Evolutionary conservation across 2,797 vertebrate species (phyloP).

Genomic region (Ptychadena robeensis): DNA sequence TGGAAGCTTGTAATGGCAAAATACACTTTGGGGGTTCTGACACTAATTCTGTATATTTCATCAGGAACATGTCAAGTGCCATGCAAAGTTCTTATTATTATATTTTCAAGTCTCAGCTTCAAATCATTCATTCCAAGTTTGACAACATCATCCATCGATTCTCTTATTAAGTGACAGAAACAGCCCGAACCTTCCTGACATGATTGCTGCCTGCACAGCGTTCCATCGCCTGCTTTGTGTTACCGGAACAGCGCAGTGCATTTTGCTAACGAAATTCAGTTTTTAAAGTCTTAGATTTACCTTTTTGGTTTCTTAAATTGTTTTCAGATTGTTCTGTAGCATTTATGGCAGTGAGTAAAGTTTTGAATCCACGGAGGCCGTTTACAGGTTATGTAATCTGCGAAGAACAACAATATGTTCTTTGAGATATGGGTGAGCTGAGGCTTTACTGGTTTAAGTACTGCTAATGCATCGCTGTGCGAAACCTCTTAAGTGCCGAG

Average conservation of each 20-base stretch:
- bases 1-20: too few relatives aligned
- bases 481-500: slow-evolving; percentile 31
- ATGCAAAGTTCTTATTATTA: too few relatives aligned
- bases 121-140: too few relatives aligned
- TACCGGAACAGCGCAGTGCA: not conserved
- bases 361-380: slow-evolving; percentile 19
- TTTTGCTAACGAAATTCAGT: not conserved
- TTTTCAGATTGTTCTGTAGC: slow-evolving; percentile 29
- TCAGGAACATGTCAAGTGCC: too few relatives aligned
- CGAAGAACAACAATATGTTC: slow-evolving; percentile 54
- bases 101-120: too few relatives aligned
- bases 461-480: slow-evolving; percentile 35
- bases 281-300: slow-evolving; percentile 12
- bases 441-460: slow-evolving; percentile 40
- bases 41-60: too few relatives aligned
- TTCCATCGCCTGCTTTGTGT: not conserved
- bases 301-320: slow-evolving; percentile 11
- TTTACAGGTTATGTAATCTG: slow-evolving; percentile 43
- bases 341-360: slow-evolving; percentile 34
- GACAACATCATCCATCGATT: too few relatives aligned
- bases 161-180: not conserved
- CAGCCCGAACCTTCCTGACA: not conserved
- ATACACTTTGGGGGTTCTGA: too few relatives aligned
- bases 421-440: slow-evolving; percentile 35
- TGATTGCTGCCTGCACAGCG: not conserved